These are phyloP conservation scores for Bombus polaris DNA, from an alignment of 1,140 invertebrate species.

Conservation along the genomic window DNA sequence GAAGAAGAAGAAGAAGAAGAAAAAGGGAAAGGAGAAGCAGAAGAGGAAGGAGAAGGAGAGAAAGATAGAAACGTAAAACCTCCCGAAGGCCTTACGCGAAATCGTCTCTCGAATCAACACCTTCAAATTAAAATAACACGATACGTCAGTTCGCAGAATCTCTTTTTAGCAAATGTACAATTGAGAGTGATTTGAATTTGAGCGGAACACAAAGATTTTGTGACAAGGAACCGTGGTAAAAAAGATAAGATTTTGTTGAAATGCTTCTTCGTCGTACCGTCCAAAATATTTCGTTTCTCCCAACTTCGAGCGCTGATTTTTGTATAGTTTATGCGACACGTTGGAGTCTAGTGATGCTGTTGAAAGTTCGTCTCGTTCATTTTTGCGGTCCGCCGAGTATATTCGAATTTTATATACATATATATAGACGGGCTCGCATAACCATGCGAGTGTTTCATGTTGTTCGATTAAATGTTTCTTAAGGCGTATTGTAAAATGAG, in stretches of 20 bases:
- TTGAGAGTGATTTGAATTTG: constrained; percentile 62
- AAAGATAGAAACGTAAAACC: not conserved
- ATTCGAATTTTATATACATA: constrained; percentile 69
- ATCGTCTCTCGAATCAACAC: constrained; percentile 22
- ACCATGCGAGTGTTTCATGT: constrained; percentile 63
- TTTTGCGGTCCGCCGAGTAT: constrained; percentile 70
- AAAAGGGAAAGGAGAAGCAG: not conserved
- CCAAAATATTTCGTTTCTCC: constrained; percentile 75
- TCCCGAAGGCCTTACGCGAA: constrained; percentile 33
- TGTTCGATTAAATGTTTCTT: constrained; percentile 70
- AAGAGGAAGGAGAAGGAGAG: not conserved
- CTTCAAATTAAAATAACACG: constrained; percentile 16
- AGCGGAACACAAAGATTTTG: constrained; percentile 60
- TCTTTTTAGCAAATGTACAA: constrained; percentile 16
- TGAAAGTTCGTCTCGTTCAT: constrained; percentile 71
- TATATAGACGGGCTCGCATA: constrained; percentile 62
- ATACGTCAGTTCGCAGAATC: constrained; percentile 1
- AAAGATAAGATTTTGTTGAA: constrained; percentile 63
- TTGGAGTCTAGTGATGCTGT: constrained; percentile 74
- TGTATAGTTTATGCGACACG: constrained; percentile 78
- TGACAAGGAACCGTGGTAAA: constrained; percentile 43
- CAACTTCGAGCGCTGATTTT: constrained; percentile 73
- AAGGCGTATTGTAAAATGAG: constrained; percentile 53
- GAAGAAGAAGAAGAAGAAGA: not conserved
- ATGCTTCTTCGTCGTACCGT: constrained; percentile 77